These are phyloP conservation scores for Sabatieria punctata DNA, from an alignment of 2,888 invertebrate species.

Conservation along the genomic window DNA sequence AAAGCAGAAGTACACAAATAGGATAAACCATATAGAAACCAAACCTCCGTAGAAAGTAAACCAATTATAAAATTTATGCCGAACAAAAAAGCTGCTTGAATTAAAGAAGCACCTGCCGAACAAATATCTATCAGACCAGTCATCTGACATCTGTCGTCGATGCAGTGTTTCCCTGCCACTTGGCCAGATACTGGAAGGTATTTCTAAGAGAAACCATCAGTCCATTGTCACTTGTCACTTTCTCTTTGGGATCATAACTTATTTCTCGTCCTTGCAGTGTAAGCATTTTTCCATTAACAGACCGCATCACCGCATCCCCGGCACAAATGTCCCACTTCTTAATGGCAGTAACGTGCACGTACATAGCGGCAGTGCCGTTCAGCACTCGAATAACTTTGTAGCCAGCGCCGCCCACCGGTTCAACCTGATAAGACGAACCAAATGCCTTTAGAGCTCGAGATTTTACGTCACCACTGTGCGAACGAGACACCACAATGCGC, in stretches of 20 bases:
- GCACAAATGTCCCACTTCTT: constrained; percentile 99
- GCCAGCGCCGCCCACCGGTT: constrained; percentile 39
- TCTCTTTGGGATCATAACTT: constrained; percentile 1
- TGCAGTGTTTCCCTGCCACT: no score
- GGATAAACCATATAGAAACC: no score
- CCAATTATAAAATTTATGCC: no score
- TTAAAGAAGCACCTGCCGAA: no score
- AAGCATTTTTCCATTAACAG: constrained; percentile 57
- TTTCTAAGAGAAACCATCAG: constrained; percentile 4
- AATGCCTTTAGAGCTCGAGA: constrained; percentile 19
- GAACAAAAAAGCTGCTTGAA: no score
- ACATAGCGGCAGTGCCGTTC: constrained; percentile 64
- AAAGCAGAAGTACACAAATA: no score
- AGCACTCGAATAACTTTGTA: constrained; percentile 49
- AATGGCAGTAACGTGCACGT: constrained; percentile 74
- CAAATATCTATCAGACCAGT: no score
- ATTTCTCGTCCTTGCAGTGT: constrained; percentile 39
- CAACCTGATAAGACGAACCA: constrained; percentile 23
- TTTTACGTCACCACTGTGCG: constrained; percentile 57
- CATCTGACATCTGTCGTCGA: no score
- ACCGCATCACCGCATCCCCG: constrained; percentile 61
- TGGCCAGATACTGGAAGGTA: neutral
- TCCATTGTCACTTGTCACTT: constrained; percentile 3
- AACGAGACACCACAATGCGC: constrained; percentile 48
- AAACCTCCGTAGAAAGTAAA: no score